Percentiles rank a stretch among this genome's conserved stretches.
These are phyloP conservation scores for Dolichopus griseipennis DNA, from an alignment of 2,888 invertebrate genomes.

Conservation along the genomic window DNA sequence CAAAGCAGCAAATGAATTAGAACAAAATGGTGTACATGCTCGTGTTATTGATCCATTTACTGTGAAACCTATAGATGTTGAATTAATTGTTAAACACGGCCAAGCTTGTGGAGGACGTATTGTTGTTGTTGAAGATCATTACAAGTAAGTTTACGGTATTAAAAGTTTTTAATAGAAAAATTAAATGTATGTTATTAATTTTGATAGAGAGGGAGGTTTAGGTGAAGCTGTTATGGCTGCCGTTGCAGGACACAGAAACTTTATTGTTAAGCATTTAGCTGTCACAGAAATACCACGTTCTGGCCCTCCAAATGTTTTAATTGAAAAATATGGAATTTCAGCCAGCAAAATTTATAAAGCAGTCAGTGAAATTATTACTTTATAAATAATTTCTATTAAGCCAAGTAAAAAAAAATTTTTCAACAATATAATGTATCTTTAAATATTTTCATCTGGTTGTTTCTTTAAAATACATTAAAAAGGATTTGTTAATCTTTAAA, in stretches of 20 bases:
- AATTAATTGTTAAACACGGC: slow-evolving; percentile 66
- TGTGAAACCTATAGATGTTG: slow-evolving; percentile 85
- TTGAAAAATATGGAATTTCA: slow-evolving; percentile 84
- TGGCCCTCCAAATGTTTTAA: slow-evolving; percentile 75
- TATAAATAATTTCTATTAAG: slow-evolving; percentile 30
- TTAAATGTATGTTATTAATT: slow-evolving; percentile 12
- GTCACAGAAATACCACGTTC: slow-evolving; percentile 83
- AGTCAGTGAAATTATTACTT: slow-evolving; percentile 54
- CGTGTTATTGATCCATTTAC: slow-evolving; percentile 94
- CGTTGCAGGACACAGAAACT: slow-evolving; percentile 60
- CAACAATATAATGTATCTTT: background rate
- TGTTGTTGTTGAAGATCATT: slow-evolving; percentile 95
- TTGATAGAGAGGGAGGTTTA: slow-evolving; percentile 64
- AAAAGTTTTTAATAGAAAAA: background rate
- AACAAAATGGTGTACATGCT: slow-evolving; percentile 59
- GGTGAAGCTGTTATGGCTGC: slow-evolving; percentile 91
- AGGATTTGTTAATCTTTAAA: no score
- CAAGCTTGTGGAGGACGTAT: slow-evolving; percentile 70
- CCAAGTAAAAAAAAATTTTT: background rate
- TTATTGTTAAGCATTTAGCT: slow-evolving; percentile 67
- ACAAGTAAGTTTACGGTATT: slow-evolving; percentile 68
- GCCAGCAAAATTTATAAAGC: slow-evolving; percentile 69
- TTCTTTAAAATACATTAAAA: background rate
- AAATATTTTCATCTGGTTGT: background rate
- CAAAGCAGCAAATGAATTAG: slow-evolving; percentile 68